Conservation (phyloP, 2,888 invertebrate genomes). For the Drosophila bunnanda region DNA sequence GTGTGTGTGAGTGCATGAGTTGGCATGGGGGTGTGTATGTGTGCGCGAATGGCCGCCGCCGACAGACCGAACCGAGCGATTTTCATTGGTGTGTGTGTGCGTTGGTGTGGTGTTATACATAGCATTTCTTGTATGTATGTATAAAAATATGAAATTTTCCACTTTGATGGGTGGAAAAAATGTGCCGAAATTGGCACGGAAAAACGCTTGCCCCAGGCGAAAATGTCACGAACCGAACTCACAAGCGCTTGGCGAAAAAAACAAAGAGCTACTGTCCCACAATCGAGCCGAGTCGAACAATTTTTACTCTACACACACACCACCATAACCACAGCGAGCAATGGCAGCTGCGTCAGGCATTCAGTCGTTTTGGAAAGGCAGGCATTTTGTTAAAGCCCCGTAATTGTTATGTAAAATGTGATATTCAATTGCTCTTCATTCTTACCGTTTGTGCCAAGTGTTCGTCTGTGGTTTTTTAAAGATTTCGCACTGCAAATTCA, state of each 20-base stretch:
- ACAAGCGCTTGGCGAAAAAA: slow-evolving; percentile 15
- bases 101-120: slow-evolving; percentile 80
- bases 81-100: slow-evolving; percentile 52
- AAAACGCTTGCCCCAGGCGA: slow-evolving; percentile 6
- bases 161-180: slow-evolving; percentile 57
- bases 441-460: slow-evolving; percentile 84
- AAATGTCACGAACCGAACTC: slow-evolving; percentile 18
- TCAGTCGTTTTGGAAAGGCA: slow-evolving; percentile 67
- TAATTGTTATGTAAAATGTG: slow-evolving; percentile 75
- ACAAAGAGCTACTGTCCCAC: slow-evolving; percentile 17
- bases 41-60: slow-evolving; percentile 65
- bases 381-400: slow-evolving; percentile 63
- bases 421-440: slow-evolving; percentile 60
- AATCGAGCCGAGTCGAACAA: slow-evolving; percentile 10
- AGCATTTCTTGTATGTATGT: slow-evolving; percentile 82
- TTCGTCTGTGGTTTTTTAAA: slow-evolving; percentile 83
- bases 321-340: slow-evolving; percentile 43
- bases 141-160: slow-evolving; percentile 81
- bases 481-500: slow-evolving; percentile 84
- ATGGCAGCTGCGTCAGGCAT: slow-evolving; percentile 71
- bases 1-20: slow-evolving; percentile 53
- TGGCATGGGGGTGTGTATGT: slow-evolving; percentile 57
- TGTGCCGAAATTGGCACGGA: slow-evolving; percentile 24
- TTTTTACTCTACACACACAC: slow-evolving; percentile 41
- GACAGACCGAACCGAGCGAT: slow-evolving; percentile 39